Evolutionary conservation across 2,888 invertebrate genomes (phyloP).

Genomic region (Cheilosia pagana): DNA sequence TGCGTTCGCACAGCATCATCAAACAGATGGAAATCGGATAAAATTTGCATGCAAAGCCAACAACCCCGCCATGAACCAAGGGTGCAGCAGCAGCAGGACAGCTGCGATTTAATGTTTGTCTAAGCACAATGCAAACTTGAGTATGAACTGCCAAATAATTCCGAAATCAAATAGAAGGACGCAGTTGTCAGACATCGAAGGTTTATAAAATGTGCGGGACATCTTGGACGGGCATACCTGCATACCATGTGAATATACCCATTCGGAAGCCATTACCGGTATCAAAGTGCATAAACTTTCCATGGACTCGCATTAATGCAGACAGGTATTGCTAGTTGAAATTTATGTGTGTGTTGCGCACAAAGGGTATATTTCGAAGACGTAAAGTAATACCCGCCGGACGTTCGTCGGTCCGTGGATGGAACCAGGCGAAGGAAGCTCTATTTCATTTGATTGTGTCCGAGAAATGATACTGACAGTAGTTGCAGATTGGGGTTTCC

Average conservation of each 20-base stretch:
- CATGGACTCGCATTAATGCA: constrained; percentile 33
- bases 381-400: no score
- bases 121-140: constrained; percentile 38
- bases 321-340: constrained; percentile 44
- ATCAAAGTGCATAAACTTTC: constrained; percentile 40
- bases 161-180: neutral
- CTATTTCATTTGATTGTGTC: no score
- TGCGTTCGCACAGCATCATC: constrained; percentile 20
- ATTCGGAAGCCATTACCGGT: constrained; percentile 6
- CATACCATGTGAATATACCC: neutral
- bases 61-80: constrained; percentile 13
- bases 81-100: neutral
- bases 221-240: neutral
- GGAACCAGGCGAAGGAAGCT: no score
- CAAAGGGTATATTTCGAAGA: no score
- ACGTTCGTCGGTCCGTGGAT: no score
- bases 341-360: constrained; percentile 21
- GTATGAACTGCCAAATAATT: constrained; percentile 9
- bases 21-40: constrained; percentile 45
- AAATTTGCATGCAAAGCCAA: constrained; percentile 59
- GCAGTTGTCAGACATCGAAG: constrained; percentile 28
- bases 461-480: no score
- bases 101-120: constrained; percentile 28
- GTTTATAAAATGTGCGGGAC: constrained; percentile 27
- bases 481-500: no score